These are phyloP conservation scores for Cervus canadensis DNA, from an alignment of 2,113 vertebrate genomes.

Conservation along the genomic window DNA sequence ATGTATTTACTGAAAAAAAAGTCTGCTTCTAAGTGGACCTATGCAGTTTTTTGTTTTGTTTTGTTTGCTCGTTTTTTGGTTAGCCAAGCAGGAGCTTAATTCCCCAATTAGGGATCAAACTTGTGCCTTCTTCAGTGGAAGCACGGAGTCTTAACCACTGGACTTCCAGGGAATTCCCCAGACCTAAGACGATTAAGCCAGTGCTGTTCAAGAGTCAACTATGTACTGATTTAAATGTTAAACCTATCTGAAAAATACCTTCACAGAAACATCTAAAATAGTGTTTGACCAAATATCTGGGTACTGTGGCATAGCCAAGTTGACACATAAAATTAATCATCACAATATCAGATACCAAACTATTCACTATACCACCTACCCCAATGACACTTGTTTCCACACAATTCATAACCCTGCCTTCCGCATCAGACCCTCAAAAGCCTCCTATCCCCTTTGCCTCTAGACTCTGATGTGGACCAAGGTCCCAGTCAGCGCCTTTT, in stretches of 20 bases:
- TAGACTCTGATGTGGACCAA: neutral
- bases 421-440: neutral
- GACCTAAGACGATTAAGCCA: neutral
- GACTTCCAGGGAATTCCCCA: neutral
- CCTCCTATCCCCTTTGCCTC: neutral
- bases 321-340: neutral
- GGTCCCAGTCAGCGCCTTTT: neutral
- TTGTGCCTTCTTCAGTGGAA: neutral
- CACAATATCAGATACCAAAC: neutral
- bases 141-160: neutral
- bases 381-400: neutral
- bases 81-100: neutral
- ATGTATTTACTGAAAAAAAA: neutral
- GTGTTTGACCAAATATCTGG: neutral
- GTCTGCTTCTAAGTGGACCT: neutral
- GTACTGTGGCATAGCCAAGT: neutral
- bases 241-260: neutral
- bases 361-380: neutral
- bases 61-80: neutral
- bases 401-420: neutral
- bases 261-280: neutral
- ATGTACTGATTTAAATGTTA: neutral
- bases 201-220: neutral
- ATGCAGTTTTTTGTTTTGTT: neutral
- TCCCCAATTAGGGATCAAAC: neutral